Percentiles rank a stretch among this genome's conserved stretches.
These are phyloP conservation scores for Phylloscopus trochiloides DNA, from an alignment of 2,113 vertebrate genomes.

Conservation along the genomic window DNA sequence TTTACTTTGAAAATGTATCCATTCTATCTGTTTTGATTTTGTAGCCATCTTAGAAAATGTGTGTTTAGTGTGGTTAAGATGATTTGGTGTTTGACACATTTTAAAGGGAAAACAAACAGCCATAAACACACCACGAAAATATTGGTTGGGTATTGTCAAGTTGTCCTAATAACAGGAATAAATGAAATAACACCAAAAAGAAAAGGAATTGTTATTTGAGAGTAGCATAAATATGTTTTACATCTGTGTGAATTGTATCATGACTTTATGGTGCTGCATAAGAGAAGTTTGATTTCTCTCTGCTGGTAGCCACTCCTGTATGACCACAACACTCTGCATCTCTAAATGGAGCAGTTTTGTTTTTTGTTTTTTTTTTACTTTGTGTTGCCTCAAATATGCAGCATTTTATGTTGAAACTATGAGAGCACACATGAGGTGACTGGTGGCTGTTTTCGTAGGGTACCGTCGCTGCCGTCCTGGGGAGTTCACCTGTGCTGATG, in stretches of 20 bases:
- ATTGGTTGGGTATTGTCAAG: not conserved
- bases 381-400: not conserved
- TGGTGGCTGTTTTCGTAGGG: conserved; percentile 63
- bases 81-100: not conserved
- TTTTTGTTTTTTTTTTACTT: not conserved
- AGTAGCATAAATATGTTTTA: not conserved
- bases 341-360: not conserved
- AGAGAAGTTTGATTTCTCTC: not conserved
- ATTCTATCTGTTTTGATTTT: not conserved
- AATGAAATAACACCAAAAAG: not conserved
- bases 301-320: accelerated
- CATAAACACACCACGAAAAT: not conserved
- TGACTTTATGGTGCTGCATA: not conserved
- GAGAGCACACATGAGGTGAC: not conserved
- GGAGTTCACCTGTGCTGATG: conserved; percentile 92
- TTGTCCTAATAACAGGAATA: not conserved
- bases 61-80: not conserved
- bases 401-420: accelerated
- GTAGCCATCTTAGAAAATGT: not conserved
- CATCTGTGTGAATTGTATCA: not conserved
- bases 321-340: not conserved
- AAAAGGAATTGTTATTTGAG: not conserved
- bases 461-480: conserved; percentile 86
- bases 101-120: not conserved
- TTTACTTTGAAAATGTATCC: not conserved